phyloP scores from a whole-genome alignment of 2,797 vertebrate species.

The Propithecus deckenii region DNA sequence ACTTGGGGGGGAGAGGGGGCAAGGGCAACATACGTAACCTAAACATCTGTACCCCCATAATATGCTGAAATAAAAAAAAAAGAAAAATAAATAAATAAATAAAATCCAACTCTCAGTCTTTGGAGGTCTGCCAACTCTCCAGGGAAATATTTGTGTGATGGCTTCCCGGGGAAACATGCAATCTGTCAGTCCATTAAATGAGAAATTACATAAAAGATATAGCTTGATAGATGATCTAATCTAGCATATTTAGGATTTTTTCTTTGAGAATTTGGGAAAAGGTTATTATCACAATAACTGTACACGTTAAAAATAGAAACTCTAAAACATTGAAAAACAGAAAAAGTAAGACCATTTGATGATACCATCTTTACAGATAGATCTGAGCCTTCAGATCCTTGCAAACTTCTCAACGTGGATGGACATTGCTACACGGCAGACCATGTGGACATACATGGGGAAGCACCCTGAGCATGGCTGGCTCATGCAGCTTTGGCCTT shows the following conservation, averaged over 20 bases:
- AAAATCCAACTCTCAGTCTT: neutral
- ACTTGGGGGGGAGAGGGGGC: too few species aligned
- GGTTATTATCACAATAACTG: constrained; percentile 24
- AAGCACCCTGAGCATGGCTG: neutral
- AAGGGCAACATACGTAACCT: too few species aligned
- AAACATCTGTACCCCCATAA: too few species aligned
- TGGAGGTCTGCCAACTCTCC: neutral
- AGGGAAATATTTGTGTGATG: neutral
- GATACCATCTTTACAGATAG: neutral
- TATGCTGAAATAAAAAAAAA: too few species aligned
- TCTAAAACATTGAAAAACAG: neutral
- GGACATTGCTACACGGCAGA: neutral
- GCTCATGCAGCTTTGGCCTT: neutral
- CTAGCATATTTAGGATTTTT: neutral
- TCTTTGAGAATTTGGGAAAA: neutral
- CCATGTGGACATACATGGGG: too few species aligned
- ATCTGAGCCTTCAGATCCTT: neutral
- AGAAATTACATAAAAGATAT: neutral
- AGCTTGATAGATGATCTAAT: neutral
- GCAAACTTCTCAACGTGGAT: neutral
- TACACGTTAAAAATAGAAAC: neutral
- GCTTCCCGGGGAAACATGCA: neutral
- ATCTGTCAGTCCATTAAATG: neutral
- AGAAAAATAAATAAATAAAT: too few species aligned
- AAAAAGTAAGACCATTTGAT: neutral